phyloP scores from a whole-genome alignment of 2,888 invertebrate genomes.

The Agrenia bidenticulata region DNA sequence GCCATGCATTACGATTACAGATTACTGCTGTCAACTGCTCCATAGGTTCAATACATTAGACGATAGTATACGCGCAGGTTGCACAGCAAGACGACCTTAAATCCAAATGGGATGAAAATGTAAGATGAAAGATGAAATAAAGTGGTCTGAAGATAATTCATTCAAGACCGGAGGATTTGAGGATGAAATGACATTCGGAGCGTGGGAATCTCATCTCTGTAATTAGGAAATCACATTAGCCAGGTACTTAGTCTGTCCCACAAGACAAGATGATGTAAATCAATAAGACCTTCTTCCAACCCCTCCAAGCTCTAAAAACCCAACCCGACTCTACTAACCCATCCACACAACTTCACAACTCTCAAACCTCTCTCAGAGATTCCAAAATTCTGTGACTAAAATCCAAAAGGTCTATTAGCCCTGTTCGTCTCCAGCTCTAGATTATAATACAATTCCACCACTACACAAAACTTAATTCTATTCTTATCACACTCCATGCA shows the following conservation, averaged over 20 bases:
- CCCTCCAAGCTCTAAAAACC: too few relatives aligned
- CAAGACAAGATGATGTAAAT: conserved; percentile 25
- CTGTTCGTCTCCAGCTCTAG: not conserved
- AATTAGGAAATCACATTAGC: conserved; percentile 32
- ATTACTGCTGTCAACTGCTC: too few relatives aligned
- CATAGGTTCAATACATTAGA: too few relatives aligned
- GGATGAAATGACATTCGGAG: conserved; percentile 8
- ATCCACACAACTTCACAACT: too few relatives aligned
- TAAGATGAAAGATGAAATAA: not conserved
- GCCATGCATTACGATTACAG: too few relatives aligned
- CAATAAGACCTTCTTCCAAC: conserved; percentile 18
- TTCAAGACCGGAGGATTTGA: not conserved
- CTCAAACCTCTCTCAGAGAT: too few relatives aligned
- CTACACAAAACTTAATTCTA: conserved; percentile 1
- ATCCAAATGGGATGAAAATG: not conserved
- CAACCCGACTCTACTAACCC: too few relatives aligned
- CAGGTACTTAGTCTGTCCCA: conserved; percentile 18
- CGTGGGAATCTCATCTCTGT: conserved; percentile 26
- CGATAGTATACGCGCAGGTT: too few relatives aligned
- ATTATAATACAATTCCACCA: not conserved
- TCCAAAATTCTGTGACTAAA: too few relatives aligned
- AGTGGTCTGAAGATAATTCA: not conserved
- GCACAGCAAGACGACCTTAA: too few relatives aligned
- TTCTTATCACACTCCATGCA: conserved; percentile 7
- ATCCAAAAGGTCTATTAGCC: too few relatives aligned